Conservation (phyloP, 2,888 invertebrate genomes). For the Esperia sulphurella region DNA sequence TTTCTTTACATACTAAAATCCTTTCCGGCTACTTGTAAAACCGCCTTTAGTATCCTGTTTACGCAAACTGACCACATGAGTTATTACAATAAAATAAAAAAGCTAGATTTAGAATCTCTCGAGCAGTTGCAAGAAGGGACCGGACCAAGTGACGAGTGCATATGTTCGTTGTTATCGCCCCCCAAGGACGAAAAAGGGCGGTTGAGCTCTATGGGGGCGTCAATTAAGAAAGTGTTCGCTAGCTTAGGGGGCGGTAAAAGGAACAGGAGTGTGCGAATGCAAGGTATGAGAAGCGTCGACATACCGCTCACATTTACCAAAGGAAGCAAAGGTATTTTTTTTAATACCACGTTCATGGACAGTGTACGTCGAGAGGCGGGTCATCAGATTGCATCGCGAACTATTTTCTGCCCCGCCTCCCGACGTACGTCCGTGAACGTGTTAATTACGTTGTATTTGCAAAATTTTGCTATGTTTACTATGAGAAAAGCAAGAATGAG, state of each 20-base stretch:
- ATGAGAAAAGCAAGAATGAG: too few species aligned
- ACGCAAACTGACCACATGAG: background rate
- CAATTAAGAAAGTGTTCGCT: slow-evolving; percentile 37
- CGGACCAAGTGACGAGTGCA: slow-evolving; percentile 43
- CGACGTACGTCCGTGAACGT: too few species aligned
- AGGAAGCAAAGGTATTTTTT: slow-evolving; percentile 29
- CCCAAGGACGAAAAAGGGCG: slow-evolving; percentile 22
- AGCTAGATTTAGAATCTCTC: slow-evolving; percentile 40
- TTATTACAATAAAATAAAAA: slow-evolving; percentile 33
- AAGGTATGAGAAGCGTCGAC: slow-evolving; percentile 17
- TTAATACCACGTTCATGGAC: too few species aligned
- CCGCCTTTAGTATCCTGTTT: too few species aligned
- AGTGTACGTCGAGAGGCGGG: too few species aligned
- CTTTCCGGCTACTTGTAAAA: too few species aligned
- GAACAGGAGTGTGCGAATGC: background rate
- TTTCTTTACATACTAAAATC: too few species aligned
- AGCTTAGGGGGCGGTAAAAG: slow-evolving; percentile 7
- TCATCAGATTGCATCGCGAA: too few species aligned
- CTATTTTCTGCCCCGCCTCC: too few species aligned
- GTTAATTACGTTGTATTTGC: too few species aligned
- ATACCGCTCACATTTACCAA: slow-evolving; percentile 27
- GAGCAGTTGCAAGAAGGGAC: slow-evolving; percentile 32
- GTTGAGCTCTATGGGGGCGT: slow-evolving; percentile 22
- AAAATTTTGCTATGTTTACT: too few species aligned
- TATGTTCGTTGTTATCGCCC: slow-evolving; percentile 36